A percentile compares a stretch with the other conserved stretches of the same genome.
These are phyloP conservation scores for Drosophila simulans DNA, from an alignment of 1,140 invertebrate species.

Conservation along the genomic window DNA sequence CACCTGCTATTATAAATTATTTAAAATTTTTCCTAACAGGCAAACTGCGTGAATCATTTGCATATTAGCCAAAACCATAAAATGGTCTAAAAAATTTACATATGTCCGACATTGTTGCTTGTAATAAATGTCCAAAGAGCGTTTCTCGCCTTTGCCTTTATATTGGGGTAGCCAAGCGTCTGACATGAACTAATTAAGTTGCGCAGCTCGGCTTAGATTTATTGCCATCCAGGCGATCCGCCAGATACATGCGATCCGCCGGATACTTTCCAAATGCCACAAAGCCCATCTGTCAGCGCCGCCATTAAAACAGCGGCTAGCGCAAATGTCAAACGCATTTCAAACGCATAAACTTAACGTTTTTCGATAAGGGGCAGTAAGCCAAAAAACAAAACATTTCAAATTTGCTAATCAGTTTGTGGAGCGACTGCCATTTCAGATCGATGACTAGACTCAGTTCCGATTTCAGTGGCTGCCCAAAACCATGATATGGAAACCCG, in stretches of 20 bases:
- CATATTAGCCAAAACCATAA: conserved; percentile 47
- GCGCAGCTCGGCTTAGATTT: conserved; percentile 69
- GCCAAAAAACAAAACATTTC: background rate
- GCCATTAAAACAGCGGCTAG: conserved; percentile 36
- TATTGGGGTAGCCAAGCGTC: conserved; percentile 44
- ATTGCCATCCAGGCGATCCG: conserved; percentile 48
- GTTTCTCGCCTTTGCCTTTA: conserved; percentile 17
- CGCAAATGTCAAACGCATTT: conserved; percentile 64
- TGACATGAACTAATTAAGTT: conserved; percentile 79
- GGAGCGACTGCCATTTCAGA: conserved; percentile 36
- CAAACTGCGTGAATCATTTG: conserved; percentile 53
- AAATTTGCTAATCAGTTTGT: conserved; percentile 56
- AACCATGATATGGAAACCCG: background rate
- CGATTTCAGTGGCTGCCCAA: conserved; percentile 17
- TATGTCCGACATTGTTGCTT: conserved; percentile 34
- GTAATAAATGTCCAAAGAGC: conserved; percentile 45
- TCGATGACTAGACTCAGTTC: conserved; percentile 59
- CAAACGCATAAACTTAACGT: conserved; percentile 56
- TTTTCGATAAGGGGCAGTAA: conserved; percentile 15
- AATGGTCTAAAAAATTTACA: conserved; percentile 35
- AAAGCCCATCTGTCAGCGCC: conserved; percentile 53
- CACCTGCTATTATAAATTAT: conserved; percentile 58
- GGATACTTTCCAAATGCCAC: conserved; percentile 60
- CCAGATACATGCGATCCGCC: conserved; percentile 31
- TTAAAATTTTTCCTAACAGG: conserved; percentile 28